phyloP scores from a whole-genome alignment of 2,113 vertebrate genomes.

The Bos indicus region DNA sequence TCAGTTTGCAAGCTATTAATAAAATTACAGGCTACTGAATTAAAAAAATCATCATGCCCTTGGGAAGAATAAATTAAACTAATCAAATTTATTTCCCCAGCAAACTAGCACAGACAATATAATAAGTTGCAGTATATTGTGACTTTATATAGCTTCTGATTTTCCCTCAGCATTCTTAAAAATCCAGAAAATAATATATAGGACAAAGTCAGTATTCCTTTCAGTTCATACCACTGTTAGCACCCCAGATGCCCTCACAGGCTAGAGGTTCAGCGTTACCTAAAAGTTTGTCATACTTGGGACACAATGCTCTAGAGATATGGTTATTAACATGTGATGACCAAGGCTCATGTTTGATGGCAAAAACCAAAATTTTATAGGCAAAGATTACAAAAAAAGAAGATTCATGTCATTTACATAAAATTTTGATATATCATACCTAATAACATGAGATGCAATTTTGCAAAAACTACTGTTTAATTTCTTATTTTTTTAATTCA shows the following conservation, averaged over 20 bases:
- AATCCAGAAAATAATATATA: background rate
- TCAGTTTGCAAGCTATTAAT: background rate
- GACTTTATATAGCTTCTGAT: background rate
- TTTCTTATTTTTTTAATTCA: background rate
- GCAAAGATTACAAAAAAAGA: background rate
- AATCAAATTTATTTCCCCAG: constrained; percentile 12
- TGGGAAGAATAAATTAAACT: background rate
- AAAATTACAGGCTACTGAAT: background rate
- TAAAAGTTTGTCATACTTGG: background rate
- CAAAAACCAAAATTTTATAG: background rate
- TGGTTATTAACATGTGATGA: background rate
- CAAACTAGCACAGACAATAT: background rate
- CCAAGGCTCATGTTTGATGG: background rate
- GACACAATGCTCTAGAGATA: background rate
- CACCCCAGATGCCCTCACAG: background rate
- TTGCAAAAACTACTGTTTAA: background rate
- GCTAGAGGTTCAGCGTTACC: background rate
- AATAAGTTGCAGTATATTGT: background rate
- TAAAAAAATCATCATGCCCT: background rate
- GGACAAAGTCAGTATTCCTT: background rate
- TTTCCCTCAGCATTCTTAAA: background rate
- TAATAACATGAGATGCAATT: background rate
- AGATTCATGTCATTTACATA: background rate
- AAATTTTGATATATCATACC: background rate
- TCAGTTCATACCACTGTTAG: background rate